Base-by-base conservation (phyloP, 2,888 invertebrate species). In the Junonia oenone region DNA sequence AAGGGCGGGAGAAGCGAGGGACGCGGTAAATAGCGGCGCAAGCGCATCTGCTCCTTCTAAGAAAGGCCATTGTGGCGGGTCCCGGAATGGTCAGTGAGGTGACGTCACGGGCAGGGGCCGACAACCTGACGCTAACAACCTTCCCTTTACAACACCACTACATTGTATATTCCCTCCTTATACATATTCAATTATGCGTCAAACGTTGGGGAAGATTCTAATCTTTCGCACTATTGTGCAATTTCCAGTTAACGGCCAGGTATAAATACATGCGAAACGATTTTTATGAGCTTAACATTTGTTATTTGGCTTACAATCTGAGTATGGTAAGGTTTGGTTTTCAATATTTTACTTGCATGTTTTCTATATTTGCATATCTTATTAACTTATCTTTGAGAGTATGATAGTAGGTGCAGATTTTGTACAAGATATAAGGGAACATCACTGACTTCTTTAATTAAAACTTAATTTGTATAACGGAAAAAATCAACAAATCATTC, bases 51-150 rank as follows among this genome's bases (percentile, higher is more conserved):
- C 86, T 87, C 82, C 82, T 88, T 88, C 86, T 83, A 72, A 87
- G 89, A 87, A 89, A 85, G 86, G 78, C 85, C 81, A 83, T 83
- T 85, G 83, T 85, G 85, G 78, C 81, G 79, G 80, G 79, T 79
- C 81, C 79, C 78, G 74, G 72, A 83, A 84, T 83, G 86, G 87
- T 85, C 87, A 87, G 85, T 83, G 78, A 78, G 82, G 75, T 88
- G 87, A 88, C 89, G 90, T 90, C 89, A 90, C 88, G 74, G 81
- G 81, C 75, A 69, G 81, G 81, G 87, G 85, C 87, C 87, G 86
- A 84, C 88, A 86, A 87, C 88, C 87, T 84, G 82, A 76, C 76
- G 69, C 71, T 61, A 58, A 62, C 66, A 63, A 62, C 74, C 75
- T 72, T 69, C 76, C 73, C 73, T 68, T 66, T 69, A 58, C 61